phyloP scores from a whole-genome alignment of 2,113 vertebrate genomes.

The Antigone vipio region DNA sequence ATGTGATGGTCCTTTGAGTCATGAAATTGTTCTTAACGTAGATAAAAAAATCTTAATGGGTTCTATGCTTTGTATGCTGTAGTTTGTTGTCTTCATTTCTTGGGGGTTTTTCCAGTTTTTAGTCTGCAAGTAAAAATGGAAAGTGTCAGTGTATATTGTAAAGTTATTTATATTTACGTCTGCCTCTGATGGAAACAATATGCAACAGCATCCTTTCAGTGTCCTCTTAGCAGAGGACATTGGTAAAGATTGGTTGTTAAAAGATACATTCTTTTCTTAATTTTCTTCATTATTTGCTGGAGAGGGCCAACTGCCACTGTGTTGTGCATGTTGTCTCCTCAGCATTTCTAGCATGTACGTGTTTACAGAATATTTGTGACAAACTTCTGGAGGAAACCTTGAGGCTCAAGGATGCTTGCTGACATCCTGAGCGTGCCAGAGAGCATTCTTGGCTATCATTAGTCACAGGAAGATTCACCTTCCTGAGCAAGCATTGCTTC shows the following conservation, averaged over 20 bases:
- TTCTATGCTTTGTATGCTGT: neutral
- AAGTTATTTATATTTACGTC: neutral
- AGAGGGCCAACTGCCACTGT: neutral
- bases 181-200: neutral
- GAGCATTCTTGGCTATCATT: neutral
- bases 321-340: no score
- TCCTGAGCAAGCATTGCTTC: neutral
- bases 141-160: neutral
- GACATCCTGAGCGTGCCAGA: neutral
- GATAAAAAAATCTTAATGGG: neutral
- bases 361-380: neutral
- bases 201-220: neutral
- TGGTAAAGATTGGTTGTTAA: neutral
- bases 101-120: rapidly evolving
- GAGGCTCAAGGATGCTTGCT: neutral
- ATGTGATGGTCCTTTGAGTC: neutral
- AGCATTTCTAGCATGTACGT: neutral
- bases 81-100: neutral
- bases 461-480: neutral
- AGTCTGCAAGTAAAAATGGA: neutral
- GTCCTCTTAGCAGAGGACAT: neutral
- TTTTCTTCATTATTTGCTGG: neutral
- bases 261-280: neutral
- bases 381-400: neutral
- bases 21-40: neutral